Percentiles rank a stretch among this genome's conserved stretches.
phyloP scores from a whole-genome alignment of 2,888 invertebrate species.

The Xestia ashworthii region DNA sequence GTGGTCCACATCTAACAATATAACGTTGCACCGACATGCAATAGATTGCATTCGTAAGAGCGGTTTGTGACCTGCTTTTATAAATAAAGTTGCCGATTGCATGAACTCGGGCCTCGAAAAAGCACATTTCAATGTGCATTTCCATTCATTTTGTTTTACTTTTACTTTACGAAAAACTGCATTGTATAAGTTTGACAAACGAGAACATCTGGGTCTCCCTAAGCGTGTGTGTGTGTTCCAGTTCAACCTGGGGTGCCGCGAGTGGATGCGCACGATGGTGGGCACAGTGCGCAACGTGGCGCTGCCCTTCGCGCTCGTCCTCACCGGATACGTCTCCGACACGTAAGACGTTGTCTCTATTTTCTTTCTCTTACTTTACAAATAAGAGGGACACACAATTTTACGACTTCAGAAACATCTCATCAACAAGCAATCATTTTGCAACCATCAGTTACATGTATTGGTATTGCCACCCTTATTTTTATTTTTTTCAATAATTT shows the following conservation, averaged over 20 bases:
- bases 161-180: background rate
- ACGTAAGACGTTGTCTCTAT: slow-evolving; percentile 73
- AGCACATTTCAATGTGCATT: background rate
- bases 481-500: no score
- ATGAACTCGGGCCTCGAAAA: background rate
- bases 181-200: background rate
- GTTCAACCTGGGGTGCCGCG: slow-evolving; percentile 92
- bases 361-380: no score
- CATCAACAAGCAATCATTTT: no score
- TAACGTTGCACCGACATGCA: background rate
- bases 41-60: background rate
- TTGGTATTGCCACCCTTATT: no score
- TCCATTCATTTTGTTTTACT: background rate
- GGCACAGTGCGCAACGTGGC: slow-evolving; percentile 94
- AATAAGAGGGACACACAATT: no score
- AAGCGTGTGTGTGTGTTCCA: slow-evolving; percentile 71
- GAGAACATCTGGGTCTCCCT: background rate
- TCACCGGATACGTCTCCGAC: slow-evolving; percentile 93
- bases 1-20: background rate
- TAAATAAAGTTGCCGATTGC: background rate
- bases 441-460: no score
- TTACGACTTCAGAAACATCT: no score
- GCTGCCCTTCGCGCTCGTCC: slow-evolving; percentile 92
- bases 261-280: slow-evolving; percentile 93
- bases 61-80: slow-evolving; percentile 10